Evolutionary conservation across 2,888 invertebrate species (phyloP).

Genomic region (Hemicrepidius hirtus): DNA sequence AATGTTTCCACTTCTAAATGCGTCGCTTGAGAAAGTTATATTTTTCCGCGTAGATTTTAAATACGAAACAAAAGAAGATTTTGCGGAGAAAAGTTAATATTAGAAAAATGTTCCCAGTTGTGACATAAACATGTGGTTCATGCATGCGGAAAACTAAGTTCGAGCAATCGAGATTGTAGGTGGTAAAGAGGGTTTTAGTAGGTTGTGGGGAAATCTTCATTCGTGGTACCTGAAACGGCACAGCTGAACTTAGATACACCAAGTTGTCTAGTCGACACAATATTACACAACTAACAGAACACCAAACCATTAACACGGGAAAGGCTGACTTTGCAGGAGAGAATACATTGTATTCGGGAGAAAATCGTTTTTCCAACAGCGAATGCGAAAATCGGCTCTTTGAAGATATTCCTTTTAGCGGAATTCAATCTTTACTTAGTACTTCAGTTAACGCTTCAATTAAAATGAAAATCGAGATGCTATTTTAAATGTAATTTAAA

Average conservation of each 20-base stretch:
- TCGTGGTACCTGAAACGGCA: slow-evolving; percentile 12
- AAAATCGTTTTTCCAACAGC: slow-evolving; percentile 12
- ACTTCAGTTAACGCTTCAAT: no score
- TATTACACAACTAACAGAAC: slow-evolving; percentile 24
- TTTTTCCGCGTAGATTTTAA: not conserved
- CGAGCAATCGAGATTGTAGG: slow-evolving; percentile 6
- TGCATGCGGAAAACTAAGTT: not conserved
- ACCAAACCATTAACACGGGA: slow-evolving; percentile 17
- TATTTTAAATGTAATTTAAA: no score
- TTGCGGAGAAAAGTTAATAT: slow-evolving; percentile 12
- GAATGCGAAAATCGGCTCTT: not conserved
- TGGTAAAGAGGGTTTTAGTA: slow-evolving; percentile 16
- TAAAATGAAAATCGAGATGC: no score
- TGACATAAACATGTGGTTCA: not conserved
- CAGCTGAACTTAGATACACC: slow-evolving; percentile 19
- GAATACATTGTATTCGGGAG: slow-evolving; percentile 15
- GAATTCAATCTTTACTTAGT: no score
- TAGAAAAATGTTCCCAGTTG: no score
- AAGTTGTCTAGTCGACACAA: slow-evolving; percentile 15
- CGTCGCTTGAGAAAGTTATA: not conserved
- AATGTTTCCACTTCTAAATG: slow-evolving; percentile 4
- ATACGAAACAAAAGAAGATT: not conserved
- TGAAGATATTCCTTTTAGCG: not conserved
- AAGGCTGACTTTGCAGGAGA: slow-evolving; percentile 3
- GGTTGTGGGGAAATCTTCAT: slow-evolving; percentile 9